A percentile compares a stretch with the other conserved stretches of the same genome.
These are phyloP conservation scores for Caenorhabditis virilis DNA, from an alignment of 2,888 invertebrate genomes.

Conservation along the genomic window DNA sequence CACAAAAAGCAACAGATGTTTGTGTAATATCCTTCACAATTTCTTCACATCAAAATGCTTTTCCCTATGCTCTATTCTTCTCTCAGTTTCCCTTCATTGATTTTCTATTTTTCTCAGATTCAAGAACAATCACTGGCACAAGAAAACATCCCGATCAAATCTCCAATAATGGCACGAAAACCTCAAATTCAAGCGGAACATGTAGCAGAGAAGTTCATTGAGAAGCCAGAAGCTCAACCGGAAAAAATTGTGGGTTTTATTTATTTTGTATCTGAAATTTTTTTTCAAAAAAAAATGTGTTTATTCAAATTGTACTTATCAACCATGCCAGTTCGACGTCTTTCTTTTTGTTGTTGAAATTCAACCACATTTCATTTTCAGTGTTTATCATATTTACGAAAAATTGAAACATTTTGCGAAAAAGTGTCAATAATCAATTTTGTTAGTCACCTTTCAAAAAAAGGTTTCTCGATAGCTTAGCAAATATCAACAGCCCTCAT, in stretches of 20 bases:
- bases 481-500: slow-evolving; percentile 8
- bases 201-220: slow-evolving; percentile 41
- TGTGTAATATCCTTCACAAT: too few species aligned
- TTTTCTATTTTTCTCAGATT: slow-evolving; percentile 36
- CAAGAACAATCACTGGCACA: slow-evolving; percentile 40
- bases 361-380: too few species aligned
- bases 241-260: slow-evolving; percentile 27
- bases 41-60: too few species aligned
- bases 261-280: background rate
- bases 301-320: too few species aligned
- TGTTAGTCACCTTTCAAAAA: background rate
- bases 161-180: slow-evolving; percentile 21
- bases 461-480: slow-evolving; percentile 14
- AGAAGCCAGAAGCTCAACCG: slow-evolving; percentile 31
- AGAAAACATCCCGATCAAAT: slow-evolving; percentile 4
- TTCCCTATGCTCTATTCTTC: too few species aligned
- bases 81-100: too few species aligned
- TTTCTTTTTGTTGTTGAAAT: background rate
- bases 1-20: too few species aligned
- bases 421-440: slow-evolving; percentile 25
- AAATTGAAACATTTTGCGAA: too few species aligned
- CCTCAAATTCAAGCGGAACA: slow-evolving; percentile 44
- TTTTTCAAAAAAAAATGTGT: background rate
- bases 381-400: too few species aligned
- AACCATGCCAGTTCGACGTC: background rate